Evolutionary conservation across 1,140 invertebrate species (phyloP).

Genomic region (Heliconius himera): DNA sequence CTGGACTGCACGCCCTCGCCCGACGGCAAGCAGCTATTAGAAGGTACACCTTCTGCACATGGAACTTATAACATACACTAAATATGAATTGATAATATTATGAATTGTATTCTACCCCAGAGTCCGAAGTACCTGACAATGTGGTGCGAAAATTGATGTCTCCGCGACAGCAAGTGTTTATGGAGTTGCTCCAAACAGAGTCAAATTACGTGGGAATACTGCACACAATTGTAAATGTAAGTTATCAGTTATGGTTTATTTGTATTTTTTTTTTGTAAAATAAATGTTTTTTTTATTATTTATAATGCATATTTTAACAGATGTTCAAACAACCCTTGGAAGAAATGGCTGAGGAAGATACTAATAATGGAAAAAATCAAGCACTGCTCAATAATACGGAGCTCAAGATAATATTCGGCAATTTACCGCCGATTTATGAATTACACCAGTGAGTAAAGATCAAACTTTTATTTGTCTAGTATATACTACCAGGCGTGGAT

Average conservation of each 20-base stretch:
- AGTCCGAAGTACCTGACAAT: slow-evolving; percentile 82
- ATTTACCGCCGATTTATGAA: slow-evolving; percentile 96
- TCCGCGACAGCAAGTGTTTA: slow-evolving; percentile 92
- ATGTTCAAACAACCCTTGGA: slow-evolving; percentile 97
- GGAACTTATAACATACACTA: neutral
- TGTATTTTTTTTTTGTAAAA: neutral
- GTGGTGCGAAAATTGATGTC: slow-evolving; percentile 86
- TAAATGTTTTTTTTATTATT: neutral
- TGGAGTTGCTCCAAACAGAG: slow-evolving; percentile 97
- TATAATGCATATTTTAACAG: slow-evolving; percentile 80
- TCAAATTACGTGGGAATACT: slow-evolving; percentile 98
- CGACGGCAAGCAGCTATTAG: slow-evolving; percentile 85
- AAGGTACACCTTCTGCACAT: slow-evolving; percentile 69
- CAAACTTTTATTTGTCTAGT: neutral
- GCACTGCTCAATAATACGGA: slow-evolving; percentile 94
- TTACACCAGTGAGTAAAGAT: slow-evolving; percentile 86
- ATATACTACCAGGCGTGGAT: neutral
- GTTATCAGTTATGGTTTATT: slow-evolving; percentile 19
- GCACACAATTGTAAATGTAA: slow-evolving; percentile 87
- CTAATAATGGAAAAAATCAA: slow-evolving; percentile 79
- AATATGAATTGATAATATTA: neutral
- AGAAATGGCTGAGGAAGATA: slow-evolving; percentile 86
- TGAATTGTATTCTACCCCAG: slow-evolving; percentile 40
- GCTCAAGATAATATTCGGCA: slow-evolving; percentile 97
- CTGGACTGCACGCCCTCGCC: slow-evolving; percentile 92